These are phyloP conservation scores for Zhengitettix transpicula DNA, from an alignment of 2,888 invertebrate species.

Conservation along the genomic window DNA sequence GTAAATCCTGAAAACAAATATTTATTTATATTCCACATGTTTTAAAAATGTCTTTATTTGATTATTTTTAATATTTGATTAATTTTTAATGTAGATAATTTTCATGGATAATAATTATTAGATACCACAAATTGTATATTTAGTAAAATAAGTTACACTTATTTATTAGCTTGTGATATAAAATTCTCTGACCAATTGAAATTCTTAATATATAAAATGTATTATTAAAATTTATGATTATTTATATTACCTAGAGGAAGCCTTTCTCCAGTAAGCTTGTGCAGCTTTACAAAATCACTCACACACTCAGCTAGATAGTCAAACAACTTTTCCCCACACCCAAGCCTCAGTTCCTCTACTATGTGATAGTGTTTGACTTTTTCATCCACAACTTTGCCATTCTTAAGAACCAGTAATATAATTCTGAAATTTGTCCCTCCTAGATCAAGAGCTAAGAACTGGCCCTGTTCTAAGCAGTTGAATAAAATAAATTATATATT, in stretches of 20 bases:
- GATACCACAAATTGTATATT: conserved; percentile 2
- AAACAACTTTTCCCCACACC: conserved; percentile 47
- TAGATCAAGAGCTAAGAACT: too few relatives aligned
- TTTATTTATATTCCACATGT: neutral
- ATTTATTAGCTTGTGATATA: too few relatives aligned
- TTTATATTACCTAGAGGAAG: conserved; percentile 44
- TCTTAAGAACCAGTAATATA: conserved; percentile 40
- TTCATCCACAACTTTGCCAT: conserved; percentile 37
- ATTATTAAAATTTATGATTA: neutral
- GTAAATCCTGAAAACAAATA: conserved; percentile 47
- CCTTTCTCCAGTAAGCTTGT: conserved; percentile 36
- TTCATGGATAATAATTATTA: too few relatives aligned
- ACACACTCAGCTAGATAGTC: conserved; percentile 63
- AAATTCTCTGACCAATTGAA: too few relatives aligned
- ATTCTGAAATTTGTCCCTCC: conserved; percentile 37
- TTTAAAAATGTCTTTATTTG: too few relatives aligned
- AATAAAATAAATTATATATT: too few relatives aligned
- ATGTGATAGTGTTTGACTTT: conserved; percentile 38
- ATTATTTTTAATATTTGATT: too few relatives aligned
- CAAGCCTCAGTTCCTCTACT: conserved; percentile 38
- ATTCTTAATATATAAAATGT: too few relatives aligned
- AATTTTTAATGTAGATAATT: too few relatives aligned
- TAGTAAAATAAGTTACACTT: neutral
- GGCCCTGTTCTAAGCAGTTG: conserved; percentile 20
- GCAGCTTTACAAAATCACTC: conserved; percentile 44